Evolutionary conservation across 1,140 invertebrate genomes (phyloP).

Genomic region (Aphis craccivora): DNA sequence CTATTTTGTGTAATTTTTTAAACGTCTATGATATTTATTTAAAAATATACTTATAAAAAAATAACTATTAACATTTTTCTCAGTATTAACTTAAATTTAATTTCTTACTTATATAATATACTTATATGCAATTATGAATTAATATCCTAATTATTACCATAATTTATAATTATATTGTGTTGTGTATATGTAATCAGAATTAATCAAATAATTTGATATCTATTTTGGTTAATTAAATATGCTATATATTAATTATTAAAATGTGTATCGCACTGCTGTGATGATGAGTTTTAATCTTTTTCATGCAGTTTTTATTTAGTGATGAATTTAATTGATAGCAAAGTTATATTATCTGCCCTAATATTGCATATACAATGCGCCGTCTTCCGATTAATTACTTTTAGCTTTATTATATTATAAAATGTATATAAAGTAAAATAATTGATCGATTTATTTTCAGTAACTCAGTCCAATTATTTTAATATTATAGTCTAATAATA

Average conservation of each 20-base stretch:
- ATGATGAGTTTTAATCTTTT: neutral
- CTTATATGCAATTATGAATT: neutral
- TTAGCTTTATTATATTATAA: neutral
- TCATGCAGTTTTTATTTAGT: neutral
- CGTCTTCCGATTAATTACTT: neutral
- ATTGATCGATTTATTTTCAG: neutral
- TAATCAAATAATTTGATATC: neutral
- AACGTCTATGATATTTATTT: neutral
- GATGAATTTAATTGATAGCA: neutral
- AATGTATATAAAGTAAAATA: neutral
- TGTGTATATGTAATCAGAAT: neutral
- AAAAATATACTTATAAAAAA: neutral
- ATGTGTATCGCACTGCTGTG: neutral
- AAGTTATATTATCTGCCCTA: neutral
- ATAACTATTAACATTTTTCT: neutral
- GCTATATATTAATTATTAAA: too few relatives aligned
- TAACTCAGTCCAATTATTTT: neutral
- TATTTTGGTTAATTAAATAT: too few relatives aligned
- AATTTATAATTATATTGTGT: neutral
- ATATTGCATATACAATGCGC: neutral
- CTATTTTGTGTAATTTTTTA: neutral
- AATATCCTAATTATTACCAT: neutral
- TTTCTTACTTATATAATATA: too few relatives aligned
- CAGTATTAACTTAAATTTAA: neutral
- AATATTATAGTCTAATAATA: neutral